Base-by-base conservation (phyloP, 2,888 invertebrate species). In the Agrochola lota region DNA sequence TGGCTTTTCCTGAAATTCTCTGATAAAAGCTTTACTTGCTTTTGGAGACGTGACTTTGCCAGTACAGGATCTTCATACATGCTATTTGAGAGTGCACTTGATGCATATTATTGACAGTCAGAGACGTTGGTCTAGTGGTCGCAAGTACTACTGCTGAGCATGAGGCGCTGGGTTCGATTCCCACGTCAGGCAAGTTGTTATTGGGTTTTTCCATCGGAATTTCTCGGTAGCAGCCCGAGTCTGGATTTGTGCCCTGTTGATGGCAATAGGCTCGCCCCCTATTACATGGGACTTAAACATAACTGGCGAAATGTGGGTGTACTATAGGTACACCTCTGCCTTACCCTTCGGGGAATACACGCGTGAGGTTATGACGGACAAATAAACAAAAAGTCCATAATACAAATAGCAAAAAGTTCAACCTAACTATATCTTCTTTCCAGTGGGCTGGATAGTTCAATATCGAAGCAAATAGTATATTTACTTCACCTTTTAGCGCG, bases 391-490 rank as follows among this genome's bases (percentile, higher is more conserved):
- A 40, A n/a, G 9, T 59, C 15, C 35, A 20, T 62, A n/a, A 57
- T 57, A 52, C 40, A 35, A 71, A 43, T 20, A 55, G 1, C 66
- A 60, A 71, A 62, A 59, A 62, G 46, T 84, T 76, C 68, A 85
- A 84, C 74, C 52, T 84, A 67, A 80, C 20, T 74, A 64, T 80
- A 60, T 86, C 84, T 84, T 86, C 63, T 80, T 95, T 95, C 26
- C 94, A 96, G 96, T 89, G 96, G 96, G 49, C 91, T 96, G 72
- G 96, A 96, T 88, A 94, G 94, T 87, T 92, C 98, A 59, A 98
- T 98, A 64, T 98, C 99, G 77, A 98, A 98, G 93, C 98, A 99
- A 93, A 98, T 99, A 92, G 96, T 99, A 75, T 97, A 97, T 80
- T 94, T 99, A 80, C 97, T 99, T 71, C 98, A 98, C 94, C 97